Evolutionary conservation across 2,797 vertebrate genomes (phyloP).

Genomic region (Acanthopagrus latus): DNA sequence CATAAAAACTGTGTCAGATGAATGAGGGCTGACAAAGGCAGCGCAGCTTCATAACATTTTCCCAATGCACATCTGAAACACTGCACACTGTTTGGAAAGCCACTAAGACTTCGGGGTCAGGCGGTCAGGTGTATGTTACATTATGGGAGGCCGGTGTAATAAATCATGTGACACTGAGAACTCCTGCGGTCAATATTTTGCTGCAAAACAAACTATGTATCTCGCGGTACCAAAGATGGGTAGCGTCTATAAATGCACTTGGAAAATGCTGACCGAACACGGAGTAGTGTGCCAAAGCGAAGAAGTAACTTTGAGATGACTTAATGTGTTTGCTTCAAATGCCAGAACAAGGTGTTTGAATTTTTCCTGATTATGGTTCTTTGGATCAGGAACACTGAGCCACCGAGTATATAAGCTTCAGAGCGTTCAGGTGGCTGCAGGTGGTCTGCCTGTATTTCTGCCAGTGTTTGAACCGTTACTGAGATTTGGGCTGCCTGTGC

Average conservation of each 20-base stretch:
- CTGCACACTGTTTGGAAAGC: slow-evolving; percentile 37
- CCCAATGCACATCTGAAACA: slow-evolving; percentile 38
- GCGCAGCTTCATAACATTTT: slow-evolving; percentile 28
- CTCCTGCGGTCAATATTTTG: slow-evolving; percentile 54
- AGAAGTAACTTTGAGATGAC: not conserved
- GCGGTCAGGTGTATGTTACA: slow-evolving; percentile 56
- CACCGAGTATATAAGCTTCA: not conserved
- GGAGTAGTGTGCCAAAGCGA: not conserved
- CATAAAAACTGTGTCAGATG: slow-evolving; percentile 52
- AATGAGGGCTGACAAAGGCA: slow-evolving; percentile 67
- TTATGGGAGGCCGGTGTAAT: slow-evolving; percentile 58
- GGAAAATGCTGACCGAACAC: not conserved
- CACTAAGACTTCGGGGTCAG: slow-evolving; percentile 37
- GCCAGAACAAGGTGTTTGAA: not conserved
- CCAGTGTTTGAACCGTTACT: slow-evolving; percentile 8
- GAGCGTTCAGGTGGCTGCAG: slow-evolving; percentile 7
- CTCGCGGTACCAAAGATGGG: slow-evolving; percentile 6
- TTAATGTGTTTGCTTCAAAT: not conserved
- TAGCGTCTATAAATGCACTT: not conserved
- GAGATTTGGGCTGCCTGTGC: not conserved
- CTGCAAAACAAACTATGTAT: slow-evolving; percentile 50
- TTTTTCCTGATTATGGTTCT: not conserved
- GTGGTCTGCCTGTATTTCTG: slow-evolving; percentile 17
- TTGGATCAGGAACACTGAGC: not conserved
- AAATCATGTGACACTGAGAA: slow-evolving; percentile 68